Percentiles rank a stretch among this genome's conserved stretches.
Evolutionary conservation across 2,113 vertebrate genomes (phyloP).

Genomic region (Lepus europaeus): DNA sequence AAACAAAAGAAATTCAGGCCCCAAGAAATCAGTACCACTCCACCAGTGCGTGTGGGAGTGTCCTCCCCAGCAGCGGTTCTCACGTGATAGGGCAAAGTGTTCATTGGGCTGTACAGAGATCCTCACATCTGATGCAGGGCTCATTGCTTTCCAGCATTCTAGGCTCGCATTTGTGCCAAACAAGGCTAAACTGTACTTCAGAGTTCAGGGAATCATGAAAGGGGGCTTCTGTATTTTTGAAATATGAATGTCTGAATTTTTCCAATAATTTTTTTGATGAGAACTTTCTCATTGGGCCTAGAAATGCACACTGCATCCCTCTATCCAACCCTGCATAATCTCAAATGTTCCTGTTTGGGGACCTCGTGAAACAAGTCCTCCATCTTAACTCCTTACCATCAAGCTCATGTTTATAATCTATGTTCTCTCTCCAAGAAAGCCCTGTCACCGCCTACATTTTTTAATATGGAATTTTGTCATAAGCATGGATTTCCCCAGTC

Average conservation of each 20-base stretch:
- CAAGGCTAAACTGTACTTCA: background rate
- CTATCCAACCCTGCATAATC: background rate
- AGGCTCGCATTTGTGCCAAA: too few relatives aligned
- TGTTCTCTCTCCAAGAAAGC: slow-evolving; percentile 28
- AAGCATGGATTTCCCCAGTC: slow-evolving; percentile 71
- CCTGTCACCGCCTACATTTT: fast-evolving
- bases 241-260: background rate
- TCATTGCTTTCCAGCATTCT: background rate
- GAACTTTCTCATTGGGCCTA: background rate
- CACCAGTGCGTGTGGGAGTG: fast-evolving
- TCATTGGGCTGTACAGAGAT: background rate
- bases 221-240: background rate
- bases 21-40: background rate
- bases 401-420: background rate
- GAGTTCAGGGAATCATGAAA: background rate
- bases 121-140: fast-evolving
- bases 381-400: background rate
- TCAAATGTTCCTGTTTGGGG: background rate
- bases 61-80: background rate
- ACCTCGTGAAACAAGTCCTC: background rate
- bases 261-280: background rate
- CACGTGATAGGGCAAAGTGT: background rate
- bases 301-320: fast-evolving
- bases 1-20: background rate
- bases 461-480: slow-evolving; percentile 55